phyloP scores from a whole-genome alignment of 2,113 vertebrate species.

The Corvus cornix region DNA sequence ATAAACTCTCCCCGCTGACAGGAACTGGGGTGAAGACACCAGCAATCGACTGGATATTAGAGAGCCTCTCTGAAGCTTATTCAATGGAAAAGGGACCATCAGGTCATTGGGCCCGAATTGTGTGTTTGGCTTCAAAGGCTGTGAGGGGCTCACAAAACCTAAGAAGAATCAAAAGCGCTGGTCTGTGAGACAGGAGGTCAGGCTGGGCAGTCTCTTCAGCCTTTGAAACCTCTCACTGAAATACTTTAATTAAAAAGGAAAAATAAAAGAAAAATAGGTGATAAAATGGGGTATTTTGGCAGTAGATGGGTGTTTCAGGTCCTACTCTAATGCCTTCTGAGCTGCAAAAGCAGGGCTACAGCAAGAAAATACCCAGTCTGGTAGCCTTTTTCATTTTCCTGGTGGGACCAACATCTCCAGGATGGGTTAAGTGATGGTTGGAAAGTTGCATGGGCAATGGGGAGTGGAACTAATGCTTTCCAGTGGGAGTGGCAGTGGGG shows the following conservation, averaged over 20 bases:
- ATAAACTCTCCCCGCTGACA: slow-evolving; percentile 25
- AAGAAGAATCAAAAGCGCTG: neutral
- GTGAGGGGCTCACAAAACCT: neutral
- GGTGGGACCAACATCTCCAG: neutral
- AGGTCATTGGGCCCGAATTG: slow-evolving; percentile 4
- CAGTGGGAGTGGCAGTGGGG: neutral
- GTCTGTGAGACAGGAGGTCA: neutral
- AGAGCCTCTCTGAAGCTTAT: neutral
- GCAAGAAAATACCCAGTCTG: neutral
- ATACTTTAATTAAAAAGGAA: slow-evolving; percentile 35
- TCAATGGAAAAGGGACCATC: neutral
- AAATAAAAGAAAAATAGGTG: neutral
- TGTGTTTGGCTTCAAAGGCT: slow-evolving; percentile 19
- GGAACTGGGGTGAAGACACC: neutral
- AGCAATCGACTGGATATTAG: neutral
- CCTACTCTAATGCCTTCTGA: neutral
- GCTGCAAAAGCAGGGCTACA: neutral
- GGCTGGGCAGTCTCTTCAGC: neutral
- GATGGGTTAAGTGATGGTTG: neutral
- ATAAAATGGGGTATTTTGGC: neutral
- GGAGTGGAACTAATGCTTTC: fast-evolving
- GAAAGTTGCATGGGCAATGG: fast-evolving
- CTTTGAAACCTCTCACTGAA: neutral
- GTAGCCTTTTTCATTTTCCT: neutral
- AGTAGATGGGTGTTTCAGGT: neutral